phyloP scores from a whole-genome alignment of 2,113 vertebrate genomes.

The Merops nubicus region DNA sequence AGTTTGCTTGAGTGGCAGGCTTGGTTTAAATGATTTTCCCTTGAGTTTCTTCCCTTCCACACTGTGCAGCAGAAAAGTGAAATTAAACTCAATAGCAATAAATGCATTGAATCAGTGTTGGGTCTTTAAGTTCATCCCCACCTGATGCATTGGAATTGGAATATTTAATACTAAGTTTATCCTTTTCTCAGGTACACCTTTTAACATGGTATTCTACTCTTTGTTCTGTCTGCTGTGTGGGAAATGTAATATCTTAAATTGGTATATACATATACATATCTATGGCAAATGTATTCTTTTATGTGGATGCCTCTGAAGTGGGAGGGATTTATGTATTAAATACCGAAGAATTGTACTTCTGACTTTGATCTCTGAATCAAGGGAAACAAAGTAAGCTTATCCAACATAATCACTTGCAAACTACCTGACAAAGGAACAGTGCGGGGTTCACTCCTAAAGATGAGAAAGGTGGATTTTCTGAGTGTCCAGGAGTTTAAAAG shows the following conservation, averaged over 20 bases:
- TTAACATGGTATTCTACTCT: not conserved
- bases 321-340: not conserved
- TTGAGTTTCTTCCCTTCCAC: not conserved
- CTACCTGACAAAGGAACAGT: not conserved
- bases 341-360: not conserved
- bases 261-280: too few species aligned
- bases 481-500: not conserved
- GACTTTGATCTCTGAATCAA: not conserved
- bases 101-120: accelerated
- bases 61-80: not conserved
- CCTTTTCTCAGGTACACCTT: not conserved
- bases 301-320: not conserved
- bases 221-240: not conserved
- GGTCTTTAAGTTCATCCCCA: not conserved
- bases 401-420: not conserved
- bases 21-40: not conserved
- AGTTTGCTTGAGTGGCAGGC: not conserved
- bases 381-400: not conserved
- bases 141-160: not conserved
- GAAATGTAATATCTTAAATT: not conserved
- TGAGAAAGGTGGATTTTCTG: not conserved
- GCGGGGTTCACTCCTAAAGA: not conserved
- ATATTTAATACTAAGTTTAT: not conserved
- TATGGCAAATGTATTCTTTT: not conserved
- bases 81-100: not conserved